Evolutionary conservation across 2,797 vertebrate genomes (phyloP).

Genomic region (Takifugu rubripes): DNA sequence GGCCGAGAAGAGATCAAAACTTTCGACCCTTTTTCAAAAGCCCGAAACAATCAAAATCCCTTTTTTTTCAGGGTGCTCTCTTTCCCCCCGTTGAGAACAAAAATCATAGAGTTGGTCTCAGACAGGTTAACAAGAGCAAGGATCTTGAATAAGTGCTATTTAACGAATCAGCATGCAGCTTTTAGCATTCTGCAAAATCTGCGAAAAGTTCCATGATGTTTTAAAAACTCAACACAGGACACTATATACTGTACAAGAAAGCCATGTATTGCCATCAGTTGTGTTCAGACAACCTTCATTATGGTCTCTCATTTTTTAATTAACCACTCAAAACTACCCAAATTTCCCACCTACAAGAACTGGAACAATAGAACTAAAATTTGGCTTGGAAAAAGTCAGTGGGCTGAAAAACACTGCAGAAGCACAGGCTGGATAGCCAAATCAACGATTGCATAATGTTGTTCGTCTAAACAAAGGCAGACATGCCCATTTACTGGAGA

Average conservation of each 20-base stretch:
- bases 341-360: background rate
- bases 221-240: no score
- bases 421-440: background rate
- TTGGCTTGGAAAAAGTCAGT: background rate
- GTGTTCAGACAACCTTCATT: no score
- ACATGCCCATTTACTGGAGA: background rate
- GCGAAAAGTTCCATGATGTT: no score
- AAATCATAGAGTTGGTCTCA: constrained; percentile 15
- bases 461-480: background rate
- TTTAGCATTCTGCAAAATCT: no score
- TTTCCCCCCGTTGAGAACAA: constrained; percentile 12
- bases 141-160: background rate
- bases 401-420: no score
- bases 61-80: constrained; percentile 36
- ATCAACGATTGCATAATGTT: background rate
- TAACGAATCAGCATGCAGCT: no score
- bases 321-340: no score
- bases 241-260: no score
- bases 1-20: constrained; percentile 36
- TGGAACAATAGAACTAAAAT: background rate
- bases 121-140: background rate
- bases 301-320: no score
- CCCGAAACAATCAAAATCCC: constrained; percentile 43
- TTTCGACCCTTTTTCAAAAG: constrained; percentile 38
- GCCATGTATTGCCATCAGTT: no score